phyloP scores from a whole-genome alignment of 1,140 invertebrate species.

The Rhagoletis pomonella region DNA sequence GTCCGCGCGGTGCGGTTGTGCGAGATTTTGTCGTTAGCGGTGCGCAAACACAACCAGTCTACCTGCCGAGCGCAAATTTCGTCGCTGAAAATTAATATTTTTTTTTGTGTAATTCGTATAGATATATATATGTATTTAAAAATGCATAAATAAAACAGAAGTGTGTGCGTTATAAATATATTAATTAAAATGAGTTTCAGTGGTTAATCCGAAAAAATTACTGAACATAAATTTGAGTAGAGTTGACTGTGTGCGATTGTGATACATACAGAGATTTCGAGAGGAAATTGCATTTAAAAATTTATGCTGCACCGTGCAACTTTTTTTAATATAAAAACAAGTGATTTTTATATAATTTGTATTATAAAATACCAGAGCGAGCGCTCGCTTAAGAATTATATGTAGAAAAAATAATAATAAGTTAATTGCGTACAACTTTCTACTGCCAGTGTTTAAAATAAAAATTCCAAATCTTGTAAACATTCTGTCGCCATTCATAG shows the following conservation, averaged over 20 bases:
- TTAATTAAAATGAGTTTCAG: not conserved
- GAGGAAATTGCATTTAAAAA: too few relatives aligned
- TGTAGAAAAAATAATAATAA: too few relatives aligned
- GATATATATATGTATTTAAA: not conserved
- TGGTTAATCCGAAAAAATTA: too few relatives aligned
- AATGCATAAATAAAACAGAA: not conserved
- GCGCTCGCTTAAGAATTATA: too few relatives aligned
- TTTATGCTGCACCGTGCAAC: too few relatives aligned
- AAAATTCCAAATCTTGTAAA: not conserved
- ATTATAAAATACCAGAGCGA: too few relatives aligned
- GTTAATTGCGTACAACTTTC: not conserved
- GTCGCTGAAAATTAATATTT: slow-evolving; percentile 16
- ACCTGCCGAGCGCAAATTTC: slow-evolving; percentile 38
- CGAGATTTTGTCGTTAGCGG: slow-evolving; percentile 27
- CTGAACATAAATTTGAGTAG: too few relatives aligned
- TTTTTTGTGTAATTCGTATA: not conserved
- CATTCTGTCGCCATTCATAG: not conserved
- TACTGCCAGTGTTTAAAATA: too few relatives aligned
- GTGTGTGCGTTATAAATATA: not conserved
- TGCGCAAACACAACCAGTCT: slow-evolving; percentile 41
- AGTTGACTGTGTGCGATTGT: not conserved
- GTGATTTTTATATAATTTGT: too few relatives aligned
- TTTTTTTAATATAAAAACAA: too few relatives aligned
- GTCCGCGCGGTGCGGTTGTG: slow-evolving; percentile 46
- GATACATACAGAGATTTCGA: not conserved